Evolutionary conservation across 2,113 vertebrate genomes (phyloP), one percentile per base, ranked within the genome.

Genomic region (Climacteris rufus): DNA sequence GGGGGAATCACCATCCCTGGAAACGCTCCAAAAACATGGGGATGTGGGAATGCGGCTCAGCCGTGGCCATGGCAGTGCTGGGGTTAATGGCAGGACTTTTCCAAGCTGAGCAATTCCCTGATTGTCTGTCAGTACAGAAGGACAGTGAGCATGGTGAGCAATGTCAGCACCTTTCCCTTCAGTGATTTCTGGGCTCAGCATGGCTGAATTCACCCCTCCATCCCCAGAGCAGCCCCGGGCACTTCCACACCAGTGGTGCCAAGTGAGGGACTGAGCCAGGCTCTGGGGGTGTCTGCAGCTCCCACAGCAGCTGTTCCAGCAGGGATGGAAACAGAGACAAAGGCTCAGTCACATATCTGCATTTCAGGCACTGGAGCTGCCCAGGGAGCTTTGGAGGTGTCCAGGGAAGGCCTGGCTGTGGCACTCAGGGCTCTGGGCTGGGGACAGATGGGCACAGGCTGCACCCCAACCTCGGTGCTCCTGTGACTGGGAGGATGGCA

Each of bases 1-100:
- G 40, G 40, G 40, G 75, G 57, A 5, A 8, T 13, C 59, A 9
- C 8, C 66, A 37, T 19, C 68, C 69, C 45, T 24, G 52, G 40
- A 1, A 33, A 33, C 2, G 28, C 7, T 1, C 6, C 3, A 0
- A 25, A 13, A 8, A 6, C 0, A 0, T 7, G 23, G 4, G 19
- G 33, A 7, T 6, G 84, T 23, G 45, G 64, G 23, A 31, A 15
- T 0, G 42, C 1, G 35, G 30, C 3, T 21, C 6, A 18, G 35
- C 0, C 15, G 10, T 9, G 64, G 37, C 59, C 77, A 7, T 12
- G 78, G 78, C 87, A 82, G n/a, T 7, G 70, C 78, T 7, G 45
- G 53, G 87, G 33, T 68, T 60, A 39, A 68, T 22, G 33, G 60
- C 37, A 17, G 45, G 7, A 0, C 39, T 19, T n/a, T 18, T 1